These are phyloP conservation scores for Otolemur garnettii DNA, from an alignment of 2,113 vertebrate genomes.

Conservation along the genomic window DNA sequence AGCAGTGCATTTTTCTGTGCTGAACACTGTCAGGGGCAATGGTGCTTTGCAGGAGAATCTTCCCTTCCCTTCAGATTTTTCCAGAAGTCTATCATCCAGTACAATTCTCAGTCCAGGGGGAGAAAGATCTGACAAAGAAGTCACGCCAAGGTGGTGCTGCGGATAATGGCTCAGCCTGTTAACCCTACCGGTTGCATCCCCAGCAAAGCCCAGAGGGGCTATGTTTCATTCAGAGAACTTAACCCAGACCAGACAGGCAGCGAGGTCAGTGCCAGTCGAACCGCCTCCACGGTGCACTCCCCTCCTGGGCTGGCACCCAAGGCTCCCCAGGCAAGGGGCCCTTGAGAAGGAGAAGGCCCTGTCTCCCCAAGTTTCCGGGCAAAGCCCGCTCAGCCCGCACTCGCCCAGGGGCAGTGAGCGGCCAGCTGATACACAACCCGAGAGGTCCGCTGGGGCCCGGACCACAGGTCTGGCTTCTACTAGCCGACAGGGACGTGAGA, in stretches of 20 bases:
- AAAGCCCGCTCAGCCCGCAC: too few relatives aligned
- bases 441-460: accelerated
- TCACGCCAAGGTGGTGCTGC: neutral
- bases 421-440: neutral
- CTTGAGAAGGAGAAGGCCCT: too few relatives aligned
- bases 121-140: neutral
- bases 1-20: neutral
- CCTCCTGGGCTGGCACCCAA: neutral
- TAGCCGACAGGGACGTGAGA: accelerated
- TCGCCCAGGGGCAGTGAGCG: neutral
- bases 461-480: neutral
- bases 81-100: neutral
- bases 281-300: accelerated
- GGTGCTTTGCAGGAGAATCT: neutral
- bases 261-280: neutral
- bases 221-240: neutral
- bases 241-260: neutral
- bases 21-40: neutral
- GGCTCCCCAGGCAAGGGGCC: neutral
- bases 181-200: neutral
- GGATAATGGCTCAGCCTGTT: neutral
- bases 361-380: neutral
- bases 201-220: neutral
- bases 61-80: neutral
- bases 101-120: neutral